These are phyloP conservation scores for Hypsopygia costalis DNA, from an alignment of 2,888 invertebrate genomes.

Conservation along the genomic window DNA sequence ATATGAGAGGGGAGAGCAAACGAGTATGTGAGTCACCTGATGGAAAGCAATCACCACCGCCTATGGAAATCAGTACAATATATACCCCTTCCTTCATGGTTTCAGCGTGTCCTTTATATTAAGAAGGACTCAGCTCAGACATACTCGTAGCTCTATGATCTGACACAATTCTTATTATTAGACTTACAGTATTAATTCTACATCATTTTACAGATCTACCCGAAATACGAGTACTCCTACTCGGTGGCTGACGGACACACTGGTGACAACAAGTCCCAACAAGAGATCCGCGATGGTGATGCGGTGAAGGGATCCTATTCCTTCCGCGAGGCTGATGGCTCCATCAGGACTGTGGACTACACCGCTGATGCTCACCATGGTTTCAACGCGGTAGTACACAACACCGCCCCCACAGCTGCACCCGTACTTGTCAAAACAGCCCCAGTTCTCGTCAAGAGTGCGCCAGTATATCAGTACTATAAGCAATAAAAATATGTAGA, in stretches of 20 bases:
- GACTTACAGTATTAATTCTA: too few species aligned
- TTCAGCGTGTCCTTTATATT: too few species aligned
- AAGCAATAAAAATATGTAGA: slow-evolving; percentile 31
- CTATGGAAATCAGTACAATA: too few species aligned
- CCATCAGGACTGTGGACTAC: slow-evolving; percentile 72
- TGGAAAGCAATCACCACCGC: too few species aligned
- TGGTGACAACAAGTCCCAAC: slow-evolving; percentile 74
- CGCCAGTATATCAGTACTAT: slow-evolving; percentile 46
- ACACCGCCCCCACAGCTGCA: slow-evolving; percentile 48
- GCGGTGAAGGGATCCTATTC: slow-evolving; percentile 72
- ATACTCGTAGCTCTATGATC: too few species aligned
- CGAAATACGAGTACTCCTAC: slow-evolving; percentile 68
- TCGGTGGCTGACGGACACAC: slow-evolving; percentile 74
- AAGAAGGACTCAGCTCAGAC: too few species aligned
- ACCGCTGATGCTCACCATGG: slow-evolving; percentile 72
- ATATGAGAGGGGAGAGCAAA: too few species aligned
- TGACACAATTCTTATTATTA: too few species aligned
- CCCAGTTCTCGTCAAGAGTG: slow-evolving; percentile 31
- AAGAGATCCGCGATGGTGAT: slow-evolving; percentile 71
- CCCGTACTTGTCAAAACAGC: slow-evolving; percentile 49
- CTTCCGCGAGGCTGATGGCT: slow-evolving; percentile 71
- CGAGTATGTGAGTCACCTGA: too few species aligned
- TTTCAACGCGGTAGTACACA: slow-evolving; percentile 59
- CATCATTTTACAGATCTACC: slow-evolving; percentile 43
- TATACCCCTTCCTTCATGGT: too few species aligned